These are phyloP conservation scores for Drosophila melanocephala DNA, from an alignment of 2,888 invertebrate species.

Conservation along the genomic window DNA sequence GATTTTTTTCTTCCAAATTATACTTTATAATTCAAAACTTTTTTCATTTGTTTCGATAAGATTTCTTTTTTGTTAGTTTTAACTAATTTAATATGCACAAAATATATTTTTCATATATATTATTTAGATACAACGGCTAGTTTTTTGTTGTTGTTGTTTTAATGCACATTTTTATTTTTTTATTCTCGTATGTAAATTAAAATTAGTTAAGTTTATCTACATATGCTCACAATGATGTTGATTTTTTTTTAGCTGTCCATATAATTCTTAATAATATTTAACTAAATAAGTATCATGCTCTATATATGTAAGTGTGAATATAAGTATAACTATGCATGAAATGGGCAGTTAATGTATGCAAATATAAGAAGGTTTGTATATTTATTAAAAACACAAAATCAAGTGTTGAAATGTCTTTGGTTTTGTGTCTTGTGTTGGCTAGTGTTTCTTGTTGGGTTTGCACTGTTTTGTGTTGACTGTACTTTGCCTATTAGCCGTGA, in stretches of 20 bases:
- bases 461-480: constrained; percentile 58
- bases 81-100: constrained; percentile 18
- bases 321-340: constrained; percentile 45
- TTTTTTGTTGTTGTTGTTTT: constrained; percentile 46
- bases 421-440: constrained; percentile 58
- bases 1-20: constrained; percentile 20
- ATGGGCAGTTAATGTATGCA: constrained; percentile 17
- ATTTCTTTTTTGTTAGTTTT: constrained; percentile 19
- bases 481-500: constrained; percentile 39
- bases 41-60: constrained; percentile 6
- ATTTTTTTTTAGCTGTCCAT: constrained; percentile 50
- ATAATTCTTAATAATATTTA: constrained; percentile 72
- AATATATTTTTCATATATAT: constrained; percentile 29
- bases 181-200: constrained; percentile 60
- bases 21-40: constrained; percentile 13
- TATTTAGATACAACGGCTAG: constrained; percentile 57
- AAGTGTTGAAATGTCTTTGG: constrained; percentile 35
- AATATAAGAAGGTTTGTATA: constrained; percentile 26
- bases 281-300: constrained; percentile 65
- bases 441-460: constrained; percentile 53
- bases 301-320: constrained; percentile 30
- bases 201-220: constrained; percentile 80
- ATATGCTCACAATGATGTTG: constrained; percentile 69
- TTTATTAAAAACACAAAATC: constrained; percentile 45
- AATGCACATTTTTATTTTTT: constrained; percentile 28